Percentiles rank a stretch among this genome's conserved stretches.
phyloP scores from a whole-genome alignment of 2,113 vertebrate species.

The Phoxinus phoxinus region DNA sequence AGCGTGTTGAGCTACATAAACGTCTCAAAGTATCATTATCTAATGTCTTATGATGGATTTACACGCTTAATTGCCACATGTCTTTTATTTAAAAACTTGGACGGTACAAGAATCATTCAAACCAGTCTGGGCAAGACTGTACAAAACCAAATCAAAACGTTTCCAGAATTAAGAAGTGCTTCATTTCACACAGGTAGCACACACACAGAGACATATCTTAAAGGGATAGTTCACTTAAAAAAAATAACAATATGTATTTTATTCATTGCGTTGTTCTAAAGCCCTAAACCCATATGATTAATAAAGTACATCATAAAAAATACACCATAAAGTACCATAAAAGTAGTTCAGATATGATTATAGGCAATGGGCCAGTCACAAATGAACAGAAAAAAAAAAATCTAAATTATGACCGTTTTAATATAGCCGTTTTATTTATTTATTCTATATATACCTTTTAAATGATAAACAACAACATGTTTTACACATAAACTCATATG shows the following conservation, averaged over 20 bases:
- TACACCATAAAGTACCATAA: neutral
- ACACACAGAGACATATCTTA: neutral
- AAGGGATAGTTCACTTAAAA: neutral
- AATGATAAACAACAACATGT: neutral
- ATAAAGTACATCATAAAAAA: neutral
- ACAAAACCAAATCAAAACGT: neutral
- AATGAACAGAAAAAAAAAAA: too few species aligned
- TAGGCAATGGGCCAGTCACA: neutral
- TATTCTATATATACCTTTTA: neutral
- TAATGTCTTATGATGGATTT: constrained; percentile 3
- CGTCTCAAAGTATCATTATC: neutral
- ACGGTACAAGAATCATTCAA: neutral
- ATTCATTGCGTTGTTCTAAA: neutral
- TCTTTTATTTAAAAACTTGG: neutral
- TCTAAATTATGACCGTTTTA: neutral
- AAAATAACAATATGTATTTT: neutral
- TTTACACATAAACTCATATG: neutral
- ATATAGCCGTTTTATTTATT: neutral
- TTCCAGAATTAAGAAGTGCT: neutral
- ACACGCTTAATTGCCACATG: constrained; percentile 6
- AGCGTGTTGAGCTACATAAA: neutral
- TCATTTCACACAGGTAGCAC: neutral
- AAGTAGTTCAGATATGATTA: neutral
- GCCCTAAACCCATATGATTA: neutral
- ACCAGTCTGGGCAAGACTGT: neutral